Conservation (phyloP, 2,888 invertebrate species). For the Apamea monoglypha region DNA sequence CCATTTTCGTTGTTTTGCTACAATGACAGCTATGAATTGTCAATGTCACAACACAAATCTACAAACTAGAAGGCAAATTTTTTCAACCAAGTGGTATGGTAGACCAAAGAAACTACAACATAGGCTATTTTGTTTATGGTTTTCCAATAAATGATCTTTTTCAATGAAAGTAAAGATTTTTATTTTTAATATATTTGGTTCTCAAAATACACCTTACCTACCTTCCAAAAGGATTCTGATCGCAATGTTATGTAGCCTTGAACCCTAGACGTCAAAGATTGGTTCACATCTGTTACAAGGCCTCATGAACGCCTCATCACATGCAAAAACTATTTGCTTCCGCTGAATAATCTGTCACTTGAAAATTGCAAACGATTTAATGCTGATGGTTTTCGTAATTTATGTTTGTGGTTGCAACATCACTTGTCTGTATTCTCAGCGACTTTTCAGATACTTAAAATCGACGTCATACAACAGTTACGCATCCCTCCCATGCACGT, state of each 20-base stretch:
- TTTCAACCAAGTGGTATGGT: background rate
- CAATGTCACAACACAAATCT: conserved; percentile 5
- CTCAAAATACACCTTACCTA: background rate
- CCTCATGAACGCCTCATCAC: conserved; percentile 38
- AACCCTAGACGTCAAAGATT: conserved; percentile 58
- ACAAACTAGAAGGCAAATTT: background rate
- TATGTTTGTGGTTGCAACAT: conserved; percentile 25
- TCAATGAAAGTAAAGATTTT: background rate
- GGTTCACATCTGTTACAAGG: conserved; percentile 76
- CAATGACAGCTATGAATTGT: conserved; percentile 42
- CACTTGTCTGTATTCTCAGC: background rate
- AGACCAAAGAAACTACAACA: background rate
- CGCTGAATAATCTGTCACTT: conserved; percentile 55
- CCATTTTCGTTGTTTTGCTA: conserved; percentile 82
- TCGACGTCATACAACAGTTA: background rate
- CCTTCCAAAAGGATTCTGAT: background rate
- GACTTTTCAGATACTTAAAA: background rate
- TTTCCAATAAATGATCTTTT: background rate
- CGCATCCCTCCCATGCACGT: background rate
- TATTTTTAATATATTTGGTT: background rate
- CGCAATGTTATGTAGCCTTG: conserved; percentile 58
- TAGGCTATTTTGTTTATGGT: background rate
- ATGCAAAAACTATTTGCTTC: conserved; percentile 53
- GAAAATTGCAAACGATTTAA: conserved; percentile 35
- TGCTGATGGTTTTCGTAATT: conserved; percentile 37